Evolutionary conservation across 2,113 vertebrate genomes (phyloP).

Genomic region (Etheostoma spectabile): DNA sequence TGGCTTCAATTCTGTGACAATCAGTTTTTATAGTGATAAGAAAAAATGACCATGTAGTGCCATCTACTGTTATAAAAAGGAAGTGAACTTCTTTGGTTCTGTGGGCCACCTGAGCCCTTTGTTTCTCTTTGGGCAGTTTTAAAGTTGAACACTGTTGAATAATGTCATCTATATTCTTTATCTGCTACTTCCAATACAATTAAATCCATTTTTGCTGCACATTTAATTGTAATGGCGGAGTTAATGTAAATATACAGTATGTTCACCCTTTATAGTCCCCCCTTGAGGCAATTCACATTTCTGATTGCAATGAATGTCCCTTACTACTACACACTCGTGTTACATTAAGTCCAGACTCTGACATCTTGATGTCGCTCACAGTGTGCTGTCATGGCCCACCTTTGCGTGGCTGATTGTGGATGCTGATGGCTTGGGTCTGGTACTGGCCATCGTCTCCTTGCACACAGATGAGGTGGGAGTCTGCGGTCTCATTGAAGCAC

Average conservation of each 20-base stretch:
- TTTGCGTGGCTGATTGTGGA: slow-evolving; percentile 96
- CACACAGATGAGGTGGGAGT: slow-evolving; percentile 98
- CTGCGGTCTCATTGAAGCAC: slow-evolving; percentile 96
- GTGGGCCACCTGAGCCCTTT: not conserved
- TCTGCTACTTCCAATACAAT: not conserved
- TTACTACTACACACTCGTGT: not conserved
- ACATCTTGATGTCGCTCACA: not conserved
- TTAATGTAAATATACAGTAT: too few species aligned
- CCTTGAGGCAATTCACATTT: not conserved
- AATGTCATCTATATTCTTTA: not conserved
- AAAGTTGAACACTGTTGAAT: not conserved
- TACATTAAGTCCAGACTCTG: not conserved
- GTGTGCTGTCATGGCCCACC: slow-evolving; percentile 78
- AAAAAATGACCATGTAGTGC: slow-evolving; percentile 77
- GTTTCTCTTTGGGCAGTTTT: not conserved
- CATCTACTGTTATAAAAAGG: slow-evolving; percentile 75
- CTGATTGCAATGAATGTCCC: not conserved
- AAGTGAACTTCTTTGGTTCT: not conserved
- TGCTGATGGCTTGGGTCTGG: slow-evolving; percentile 99
- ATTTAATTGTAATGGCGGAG: not conserved
- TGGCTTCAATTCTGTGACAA: not conserved
- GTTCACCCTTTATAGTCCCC: too few species aligned
- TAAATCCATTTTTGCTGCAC: not conserved
- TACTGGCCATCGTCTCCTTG: slow-evolving; percentile 97
- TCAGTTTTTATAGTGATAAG: slow-evolving; percentile 51